phyloP scores from a whole-genome alignment of 2,888 invertebrate genomes.

The Philaethria dido region DNA sequence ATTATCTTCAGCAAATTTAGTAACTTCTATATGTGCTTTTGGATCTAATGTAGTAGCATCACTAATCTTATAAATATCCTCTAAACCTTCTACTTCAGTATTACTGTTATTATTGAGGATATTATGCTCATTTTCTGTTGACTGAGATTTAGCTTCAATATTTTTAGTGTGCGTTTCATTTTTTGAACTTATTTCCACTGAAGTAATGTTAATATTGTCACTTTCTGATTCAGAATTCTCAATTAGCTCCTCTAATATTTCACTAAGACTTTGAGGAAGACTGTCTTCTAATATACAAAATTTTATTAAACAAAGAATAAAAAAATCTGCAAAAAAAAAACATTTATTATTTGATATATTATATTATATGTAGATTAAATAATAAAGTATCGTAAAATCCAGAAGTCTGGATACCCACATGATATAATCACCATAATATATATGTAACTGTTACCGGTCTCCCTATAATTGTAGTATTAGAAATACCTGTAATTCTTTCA shows the following conservation, averaged over 20 bases:
- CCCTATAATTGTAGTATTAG: neutral
- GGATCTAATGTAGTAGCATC: neutral
- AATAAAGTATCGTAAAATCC: neutral
- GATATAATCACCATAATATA: constrained; percentile 10
- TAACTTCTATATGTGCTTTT: neutral
- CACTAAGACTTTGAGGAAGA: constrained; percentile 16
- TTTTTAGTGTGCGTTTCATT: constrained; percentile 24
- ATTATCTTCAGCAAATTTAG: constrained; percentile 4
- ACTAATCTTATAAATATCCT: constrained; percentile 1
- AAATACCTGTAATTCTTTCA: neutral
- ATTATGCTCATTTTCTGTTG: neutral
- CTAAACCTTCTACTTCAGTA: neutral
- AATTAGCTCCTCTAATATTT: constrained; percentile 26
- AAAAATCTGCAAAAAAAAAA: constrained; percentile 26
- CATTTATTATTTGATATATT: neutral
- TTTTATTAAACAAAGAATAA: constrained; percentile 13
- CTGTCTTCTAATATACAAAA: neutral
- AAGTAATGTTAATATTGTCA: constrained; percentile 2
- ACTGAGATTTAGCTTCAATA: constrained; percentile 1
- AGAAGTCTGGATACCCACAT: neutral
- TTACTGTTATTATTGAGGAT: neutral
- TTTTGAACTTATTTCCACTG: neutral
- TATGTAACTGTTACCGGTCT: neutral
- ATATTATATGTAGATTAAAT: too few relatives aligned
- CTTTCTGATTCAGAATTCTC: constrained; percentile 24